Base-by-base conservation (phyloP, 2,888 invertebrate genomes). In the Melinaea marsaeus region DNA sequence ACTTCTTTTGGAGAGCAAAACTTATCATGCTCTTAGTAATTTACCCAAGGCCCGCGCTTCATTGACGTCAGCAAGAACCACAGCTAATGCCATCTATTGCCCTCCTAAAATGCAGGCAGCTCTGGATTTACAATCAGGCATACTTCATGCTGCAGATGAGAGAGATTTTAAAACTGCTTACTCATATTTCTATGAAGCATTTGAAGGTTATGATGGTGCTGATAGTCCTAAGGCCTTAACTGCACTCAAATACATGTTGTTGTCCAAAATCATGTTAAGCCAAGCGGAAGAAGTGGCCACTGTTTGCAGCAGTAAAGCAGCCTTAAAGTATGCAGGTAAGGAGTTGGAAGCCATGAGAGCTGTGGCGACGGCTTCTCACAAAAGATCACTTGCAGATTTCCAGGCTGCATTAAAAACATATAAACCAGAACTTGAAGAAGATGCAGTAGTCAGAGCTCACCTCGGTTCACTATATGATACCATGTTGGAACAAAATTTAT, bases 131-230 rank as follows among this genome's bases (percentile, higher is more conserved):
- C 99, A 99, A 83, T 99, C 99, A 4, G 99, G 99, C 74, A 98
- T 99, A 73, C 91, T 99, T 63, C 99, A 99, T 89, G 99, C 99
- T 9, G 99, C 99, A n/a, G 99, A 99, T 83, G 99, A 99, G 86
- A 95, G 97, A 75, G 99, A 99, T 83, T 99, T 99, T 86, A 99
- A 99, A 93, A 99, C 99, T 64, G 99, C 99, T 56, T 99, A 98
- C 90, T 99, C 99, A 62, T 99, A 99, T 83, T 99, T 99, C 84
- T 99, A 99, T 85, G 99, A 99, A 92, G 99, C 99, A 13, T 99
- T 99, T 86, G 99, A 99, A 91, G 98, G 99, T 73, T 99, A 97
- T 85, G 99, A 99, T 86, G 98, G 98, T 72, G 96, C 98, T 4
- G 98, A 98, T 75, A 95, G 95, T 77, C 94, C 94, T 4, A 98